Conservation (phyloP, 2,888 invertebrate genomes). For the Campoplex capitator region DNA sequence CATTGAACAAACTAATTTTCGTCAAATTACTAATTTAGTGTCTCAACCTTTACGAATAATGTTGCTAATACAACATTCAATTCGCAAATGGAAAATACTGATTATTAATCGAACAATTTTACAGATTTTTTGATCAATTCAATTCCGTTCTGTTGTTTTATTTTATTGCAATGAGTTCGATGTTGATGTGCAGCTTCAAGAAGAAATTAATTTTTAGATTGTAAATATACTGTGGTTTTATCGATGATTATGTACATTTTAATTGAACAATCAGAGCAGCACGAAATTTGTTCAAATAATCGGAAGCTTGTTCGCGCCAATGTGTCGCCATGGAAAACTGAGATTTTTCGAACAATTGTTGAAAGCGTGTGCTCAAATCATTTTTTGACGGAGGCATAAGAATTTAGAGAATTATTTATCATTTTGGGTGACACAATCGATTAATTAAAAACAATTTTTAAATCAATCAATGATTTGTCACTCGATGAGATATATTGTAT, state of each 20-base stretch:
- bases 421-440: neutral
- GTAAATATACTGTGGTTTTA: constrained; percentile 22
- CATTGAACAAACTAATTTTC: neutral
- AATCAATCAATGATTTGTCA: neutral
- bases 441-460: neutral
- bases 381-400: neutral
- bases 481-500: constrained; percentile 10
- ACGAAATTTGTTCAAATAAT: constrained; percentile 8
- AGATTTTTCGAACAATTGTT: neutral
- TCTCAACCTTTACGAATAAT: neutral
- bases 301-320: neutral
- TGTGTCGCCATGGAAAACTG: neutral
- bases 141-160: constrained; percentile 28
- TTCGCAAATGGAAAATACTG: neutral
- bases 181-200: constrained; percentile 37
- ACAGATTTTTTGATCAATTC: neutral
- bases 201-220: constrained; percentile 20
- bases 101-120: neutral
- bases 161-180: constrained; percentile 41
- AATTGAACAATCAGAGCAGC: neutral
- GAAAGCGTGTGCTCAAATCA: constrained; percentile 8
- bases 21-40: neutral
- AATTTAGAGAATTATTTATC: constrained; percentile 1
- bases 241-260: constrained; percentile 6
- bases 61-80: neutral